These are phyloP conservation scores for Drosophila novamexicana DNA, from an alignment of 1,140 invertebrate genomes.

Conservation along the genomic window DNA sequence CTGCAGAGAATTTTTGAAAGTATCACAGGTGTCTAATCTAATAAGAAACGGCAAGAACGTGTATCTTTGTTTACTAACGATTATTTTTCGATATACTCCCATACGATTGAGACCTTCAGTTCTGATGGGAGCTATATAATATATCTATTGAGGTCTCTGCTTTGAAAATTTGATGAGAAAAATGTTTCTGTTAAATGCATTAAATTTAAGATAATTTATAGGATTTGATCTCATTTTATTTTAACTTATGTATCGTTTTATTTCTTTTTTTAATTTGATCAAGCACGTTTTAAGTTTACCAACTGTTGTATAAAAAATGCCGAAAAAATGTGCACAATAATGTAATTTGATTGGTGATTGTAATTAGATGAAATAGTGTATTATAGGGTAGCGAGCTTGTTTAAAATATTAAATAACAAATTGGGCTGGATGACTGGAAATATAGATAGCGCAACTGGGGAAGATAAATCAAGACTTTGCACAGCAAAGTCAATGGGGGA, in stretches of 20 bases:
- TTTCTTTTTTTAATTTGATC: slow-evolving; percentile 12
- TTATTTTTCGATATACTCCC: too few relatives aligned
- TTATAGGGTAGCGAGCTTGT: slow-evolving; percentile 18
- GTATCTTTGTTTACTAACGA: neutral
- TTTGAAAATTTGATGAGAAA: neutral
- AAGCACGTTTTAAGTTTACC: slow-evolving; percentile 49
- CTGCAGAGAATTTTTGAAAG: neutral
- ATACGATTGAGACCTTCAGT: too few relatives aligned
- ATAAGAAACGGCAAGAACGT: neutral
- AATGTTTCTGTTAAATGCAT: neutral
- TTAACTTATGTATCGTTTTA: slow-evolving; percentile 40
- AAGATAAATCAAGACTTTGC: slow-evolving; percentile 45
- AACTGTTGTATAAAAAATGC: slow-evolving; percentile 61
- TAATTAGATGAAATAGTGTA: slow-evolving; percentile 14
- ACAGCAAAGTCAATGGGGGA: slow-evolving; percentile 55
- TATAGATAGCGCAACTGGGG: neutral
- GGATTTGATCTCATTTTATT: slow-evolving; percentile 63
- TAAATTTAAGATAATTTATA: slow-evolving; percentile 26
- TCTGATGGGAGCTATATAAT: too few relatives aligned
- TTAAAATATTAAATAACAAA: slow-evolving; percentile 80
- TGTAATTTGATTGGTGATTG: slow-evolving; percentile 41
- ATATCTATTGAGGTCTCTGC: too few relatives aligned
- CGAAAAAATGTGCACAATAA: slow-evolving; percentile 42
- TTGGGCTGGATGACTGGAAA: slow-evolving; percentile 36
- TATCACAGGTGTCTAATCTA: neutral